Evolutionary conservation across 2,797 vertebrate genomes (phyloP), one percentile per base, ranked within the genome.

Genomic region (Urophycis tenuis): DNA sequence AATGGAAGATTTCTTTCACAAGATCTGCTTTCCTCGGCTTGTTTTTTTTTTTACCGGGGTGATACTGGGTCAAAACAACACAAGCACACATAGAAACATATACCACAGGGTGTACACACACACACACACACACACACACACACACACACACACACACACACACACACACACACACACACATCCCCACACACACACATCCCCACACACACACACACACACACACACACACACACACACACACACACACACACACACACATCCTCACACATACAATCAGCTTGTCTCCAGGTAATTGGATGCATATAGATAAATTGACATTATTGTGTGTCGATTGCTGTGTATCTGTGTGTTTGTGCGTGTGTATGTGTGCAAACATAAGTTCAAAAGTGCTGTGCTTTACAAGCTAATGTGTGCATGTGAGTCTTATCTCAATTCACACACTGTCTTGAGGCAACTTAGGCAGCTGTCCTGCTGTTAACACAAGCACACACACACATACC

Each of bases 351-450:
- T 35, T 73, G n/a, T 41, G 72, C 30, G 35, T 30, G 35, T 41
- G 14, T 32, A 14, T 33, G 69, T 32, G 69, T 15, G 15, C 1
- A 17, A 31, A 33, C 17, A n/a, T 19, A 19, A 81, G 60, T 67
- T 67, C 25, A 69, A 80, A 14, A 85, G 84, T 84, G 81, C 76
- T 80, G 74, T 78, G 74, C 81, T 72, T 80, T 86, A 82, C 81
- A 81, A 69, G 74, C 70, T 31, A 72, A 77, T 80, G 83, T 81
- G 81, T 81, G 78, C 84, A 76, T 84, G 82, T 84, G 82, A 77
- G 79, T 60, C 88, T 88, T 88, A 88, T 90, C 85, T 88, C 41
- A 71, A 76, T 81, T 82, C 80, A 83, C 86, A 90, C 81, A 85
- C 82, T 82, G 79, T 87, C 86, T 85, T 78, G 71, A 72, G 87